Percentiles rank a stretch among this genome's conserved stretches.
Conservation (phyloP, 2,113 vertebrate species). For the Tetrao urogallus region DNA sequence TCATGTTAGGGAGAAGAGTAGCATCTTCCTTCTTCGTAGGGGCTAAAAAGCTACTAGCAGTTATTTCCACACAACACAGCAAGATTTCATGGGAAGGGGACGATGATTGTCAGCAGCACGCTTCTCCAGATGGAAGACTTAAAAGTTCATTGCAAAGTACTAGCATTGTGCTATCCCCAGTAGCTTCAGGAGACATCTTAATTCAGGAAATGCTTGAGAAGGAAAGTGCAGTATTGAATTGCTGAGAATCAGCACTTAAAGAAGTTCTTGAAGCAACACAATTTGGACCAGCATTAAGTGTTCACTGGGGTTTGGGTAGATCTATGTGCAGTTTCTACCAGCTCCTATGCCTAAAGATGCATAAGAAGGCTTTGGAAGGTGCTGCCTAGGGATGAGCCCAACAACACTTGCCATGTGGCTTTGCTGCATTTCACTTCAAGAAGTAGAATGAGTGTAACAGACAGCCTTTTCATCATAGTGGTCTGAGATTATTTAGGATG, state of each 20-base stretch:
- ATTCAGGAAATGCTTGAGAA: not conserved
- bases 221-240: not conserved
- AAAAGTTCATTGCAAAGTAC: not conserved
- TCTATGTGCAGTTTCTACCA: not conserved
- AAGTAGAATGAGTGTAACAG: not conserved
- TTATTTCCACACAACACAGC: not conserved
- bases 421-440: not conserved
- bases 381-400: accelerated
- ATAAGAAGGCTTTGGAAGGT: accelerated
- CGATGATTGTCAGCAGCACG: accelerated
- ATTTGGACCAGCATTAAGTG: not conserved
- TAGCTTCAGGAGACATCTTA: not conserved
- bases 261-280: not conserved
- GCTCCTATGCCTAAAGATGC: not conserved
- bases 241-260: not conserved
- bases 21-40: not conserved
- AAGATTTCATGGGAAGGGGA: not conserved
- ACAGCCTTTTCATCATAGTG: not conserved
- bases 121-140: not conserved
- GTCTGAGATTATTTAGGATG: not conserved
- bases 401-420: accelerated
- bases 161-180: not conserved
- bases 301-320: not conserved
- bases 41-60: not conserved
- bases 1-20: not conserved